Evolutionary conservation across 1,140 invertebrate genomes (phyloP), one percentile per base, ranked within the genome.

Genomic region (Psilanteris sp.): DNA sequence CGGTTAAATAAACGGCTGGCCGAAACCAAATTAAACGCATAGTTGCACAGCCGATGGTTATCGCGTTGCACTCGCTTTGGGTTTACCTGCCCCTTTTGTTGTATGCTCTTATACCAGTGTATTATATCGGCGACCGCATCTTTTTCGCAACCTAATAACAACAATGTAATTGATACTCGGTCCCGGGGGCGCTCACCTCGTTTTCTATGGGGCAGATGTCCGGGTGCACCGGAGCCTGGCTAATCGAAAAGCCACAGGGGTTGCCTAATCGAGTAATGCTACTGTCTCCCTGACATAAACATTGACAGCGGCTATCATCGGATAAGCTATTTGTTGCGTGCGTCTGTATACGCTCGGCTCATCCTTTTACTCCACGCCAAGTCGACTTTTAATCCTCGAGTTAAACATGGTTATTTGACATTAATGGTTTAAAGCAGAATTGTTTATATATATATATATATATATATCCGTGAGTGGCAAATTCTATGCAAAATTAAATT

Each of bases 111-210:
- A 84, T 87, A 84, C 79, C 85, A 85, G 84, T 81, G 84, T 81
- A 86, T 87, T 85, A 82, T 85, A 84, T 87, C 84, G 75, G 64
- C 62, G 71, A 78, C 80, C 81, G 78, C 80, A 86, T 84, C 81
- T 87, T 68, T 71, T 73, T 72, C 66, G 77, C 75, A 72, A 71
- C 66, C 74, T 79, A 84, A 82, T 88, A 88, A 88, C 83, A 87
- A 85, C 86, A 87, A 86, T 85, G 85, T 88, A 88, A 88, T 88
- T 88, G 86, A 88, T 88, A 88, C 83, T 72, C 48, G 78, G 31
- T 37, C 31, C 48, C 62, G 62, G 67, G 70, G 52, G 62, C 36
- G 57, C 27, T 27, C 22, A 32, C 22, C 15, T 39, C 10, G 14
- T 50, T 77, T 75, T 77, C 76, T 74, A 79, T 79, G 73, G 79